Evolutionary conservation across 2,888 invertebrate species (phyloP), one percentile per base, ranked within the genome.

Genomic region (Metellina segmentata): DNA sequence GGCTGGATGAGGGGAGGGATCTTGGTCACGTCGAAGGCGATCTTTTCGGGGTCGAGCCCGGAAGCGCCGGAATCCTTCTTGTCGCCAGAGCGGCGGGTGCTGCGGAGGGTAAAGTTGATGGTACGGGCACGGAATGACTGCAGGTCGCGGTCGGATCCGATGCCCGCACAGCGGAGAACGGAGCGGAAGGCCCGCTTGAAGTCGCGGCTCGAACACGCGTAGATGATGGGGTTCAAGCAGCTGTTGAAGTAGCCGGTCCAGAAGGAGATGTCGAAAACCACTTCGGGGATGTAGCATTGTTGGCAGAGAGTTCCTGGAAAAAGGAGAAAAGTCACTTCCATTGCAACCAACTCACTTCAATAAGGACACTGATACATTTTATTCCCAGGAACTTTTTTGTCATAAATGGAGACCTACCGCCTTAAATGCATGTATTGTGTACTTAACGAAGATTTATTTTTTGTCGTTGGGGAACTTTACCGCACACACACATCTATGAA

Each of bases 171-270:
- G 87, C 94, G 94, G n/a, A 96, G 94, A 72, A 96, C 95, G 13
- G 95, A 94, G n/a, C 94, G 94, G 94, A 96, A 96, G 72, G 96
- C 96, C 90, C 95, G 94, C 90, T 96, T 95, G 94, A 96, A 95
- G 93, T 96, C 96, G 71, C 95, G 94, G 87, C 95, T 94, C 94
- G 96, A 94, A 95, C 96, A 94, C 4, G 96, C 96, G 95, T 97
- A 97, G 93, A 97, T 96, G 81, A 97, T 95, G 0, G 97, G 97
- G 94, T 97, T 96, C 93, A 97, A 95, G 19, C 96, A 96, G 0
- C 96, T 96, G 95, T 97, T 97, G 93, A 96, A 96, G 95, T 97
- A 97, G 0, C 97, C 97, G 1, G 97, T 95, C 97, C 97, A 97
- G 89, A 97, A 96, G 94, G 96, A 96, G 94, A 96, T 95, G 93